Base-by-base conservation (phyloP, 2,113 vertebrate species). In the Pogona vitticeps region DNA sequence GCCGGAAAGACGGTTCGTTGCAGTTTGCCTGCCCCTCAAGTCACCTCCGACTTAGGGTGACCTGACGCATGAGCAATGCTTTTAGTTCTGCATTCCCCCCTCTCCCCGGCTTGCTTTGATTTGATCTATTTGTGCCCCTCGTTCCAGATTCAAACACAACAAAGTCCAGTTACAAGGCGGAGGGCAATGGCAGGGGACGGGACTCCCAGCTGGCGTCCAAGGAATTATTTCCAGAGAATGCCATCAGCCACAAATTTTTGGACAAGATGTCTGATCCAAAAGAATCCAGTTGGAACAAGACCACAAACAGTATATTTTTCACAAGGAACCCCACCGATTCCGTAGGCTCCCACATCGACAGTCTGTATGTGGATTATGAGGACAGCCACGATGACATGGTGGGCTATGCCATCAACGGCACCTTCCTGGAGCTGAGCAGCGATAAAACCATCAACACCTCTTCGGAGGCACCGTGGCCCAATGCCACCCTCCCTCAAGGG, bases 211-310 rank as follows among this genome's bases (percentile, higher is more conserved):
- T 95, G 1, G 56, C 89, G 83, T 94, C 97, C 65, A 94, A 96
- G 90, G 98, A 98, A 10, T 87, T 95, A 76, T 92, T 96, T 2
- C 95, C 97, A 0, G 97, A 96, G 21, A 98, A 99, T 0, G 96
- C 98, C 85, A 98, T 99, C 94, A 97, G 96, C 0, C 97, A 97
- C 84, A 97, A 97, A 86, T 94, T 98, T 86, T 92, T 97, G 92
- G 97, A 92, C 0, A 92, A 96, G 8, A 89, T 85, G 6, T 93
- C 97, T 0, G 94, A 95, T 81, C 96, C 97, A 0, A 97, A 97
- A 13, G 98, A 98, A 84, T 85, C 97, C 81, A 36, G 95, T 65
- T 91, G 97, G 82, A 99, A 98, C 70, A 95, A 98, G 90, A 98
- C 98, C 0, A 90, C 94, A 85, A 98, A 98, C 88, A 97, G 97